Percentiles rank a stretch among this genome's conserved stretches.
Evolutionary conservation across 2,888 invertebrate species (phyloP).

Genomic region (Amblyjoppa fuscipennis): DNA sequence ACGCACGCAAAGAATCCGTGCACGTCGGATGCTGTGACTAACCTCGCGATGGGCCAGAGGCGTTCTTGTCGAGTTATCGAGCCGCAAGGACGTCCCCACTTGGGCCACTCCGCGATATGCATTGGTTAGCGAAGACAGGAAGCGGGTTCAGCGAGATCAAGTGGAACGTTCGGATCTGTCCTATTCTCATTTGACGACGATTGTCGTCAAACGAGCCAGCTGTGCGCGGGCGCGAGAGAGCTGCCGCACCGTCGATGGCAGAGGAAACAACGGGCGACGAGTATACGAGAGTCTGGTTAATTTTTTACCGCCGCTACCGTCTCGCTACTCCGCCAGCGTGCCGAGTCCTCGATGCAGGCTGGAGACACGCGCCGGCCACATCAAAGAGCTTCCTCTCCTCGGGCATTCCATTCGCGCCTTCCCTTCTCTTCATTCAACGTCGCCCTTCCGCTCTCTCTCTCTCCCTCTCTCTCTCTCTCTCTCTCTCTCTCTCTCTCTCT

Average conservation of each 20-base stretch:
- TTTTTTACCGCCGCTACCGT: slow-evolving; percentile 5
- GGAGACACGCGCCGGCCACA: slow-evolving; percentile 27
- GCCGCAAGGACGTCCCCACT: slow-evolving; percentile 15
- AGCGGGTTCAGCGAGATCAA: slow-evolving; percentile 31
- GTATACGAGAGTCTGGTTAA: not conserved
- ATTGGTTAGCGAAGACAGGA: slow-evolving; percentile 16
- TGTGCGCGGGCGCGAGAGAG: not conserved
- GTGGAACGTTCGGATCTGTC: slow-evolving; percentile 24
- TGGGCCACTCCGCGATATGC: not conserved
- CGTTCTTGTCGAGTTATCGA: slow-evolving; percentile 6
- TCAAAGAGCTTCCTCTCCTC: slow-evolving; percentile 43
- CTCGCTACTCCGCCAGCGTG: not conserved
- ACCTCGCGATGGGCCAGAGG: not conserved
- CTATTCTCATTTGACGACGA: slow-evolving; percentile 27
- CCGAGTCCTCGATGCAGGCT: slow-evolving; percentile 2
- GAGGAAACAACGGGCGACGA: not conserved
- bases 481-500: not conserved
- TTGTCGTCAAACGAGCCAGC: not conserved
- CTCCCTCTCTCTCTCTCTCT: not conserved
- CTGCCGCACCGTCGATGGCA: not conserved
- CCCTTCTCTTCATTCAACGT: slow-evolving; percentile 23
- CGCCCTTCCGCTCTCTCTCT: not conserved
- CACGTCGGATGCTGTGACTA: not conserved
- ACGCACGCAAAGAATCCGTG: not conserved
- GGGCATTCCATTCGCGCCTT: slow-evolving; percentile 50